phyloP scores from a whole-genome alignment of 92 coral and sea anemone species.

The Pocillopora grandis region DNA sequence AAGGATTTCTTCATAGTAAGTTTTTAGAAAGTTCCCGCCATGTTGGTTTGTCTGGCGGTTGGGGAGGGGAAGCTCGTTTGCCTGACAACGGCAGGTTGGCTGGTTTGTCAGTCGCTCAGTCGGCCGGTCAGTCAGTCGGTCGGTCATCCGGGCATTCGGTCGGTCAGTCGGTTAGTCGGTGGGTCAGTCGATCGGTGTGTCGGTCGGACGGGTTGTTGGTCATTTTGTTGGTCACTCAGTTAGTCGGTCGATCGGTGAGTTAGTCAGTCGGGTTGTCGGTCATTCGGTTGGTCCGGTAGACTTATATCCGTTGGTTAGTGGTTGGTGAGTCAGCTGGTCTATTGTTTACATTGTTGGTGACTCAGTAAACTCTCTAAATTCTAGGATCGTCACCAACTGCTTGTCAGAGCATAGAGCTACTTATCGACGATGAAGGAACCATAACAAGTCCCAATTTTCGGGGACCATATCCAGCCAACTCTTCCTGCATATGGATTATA shows the following conservation, averaged over 20 bases:
- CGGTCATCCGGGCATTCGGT: background rate
- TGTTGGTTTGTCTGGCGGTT: too few relatives aligned
- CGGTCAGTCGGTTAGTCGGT: background rate
- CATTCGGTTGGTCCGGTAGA: background rate
- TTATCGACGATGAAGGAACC: conserved; percentile 35
- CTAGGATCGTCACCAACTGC: background rate
- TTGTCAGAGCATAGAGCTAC: conserved; percentile 38
- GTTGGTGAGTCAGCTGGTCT: too few relatives aligned
- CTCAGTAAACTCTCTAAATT: background rate
- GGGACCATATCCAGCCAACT: conserved; percentile 51
- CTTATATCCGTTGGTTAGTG: too few relatives aligned
- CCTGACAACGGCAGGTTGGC: too few relatives aligned
- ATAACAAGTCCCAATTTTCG: conserved; percentile 61
- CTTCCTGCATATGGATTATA: conserved; percentile 66
- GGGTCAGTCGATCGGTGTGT: background rate
- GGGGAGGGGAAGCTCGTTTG: too few relatives aligned
- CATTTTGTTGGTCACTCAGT: background rate
- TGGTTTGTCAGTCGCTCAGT: too few relatives aligned
- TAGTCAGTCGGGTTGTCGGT: background rate
- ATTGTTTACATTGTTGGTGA: background rate
- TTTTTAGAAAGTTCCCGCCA: too few relatives aligned
- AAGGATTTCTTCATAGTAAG: too few relatives aligned
- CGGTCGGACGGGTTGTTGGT: background rate
- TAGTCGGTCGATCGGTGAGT: background rate
- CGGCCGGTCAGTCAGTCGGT: too few relatives aligned